Evolutionary conservation across 2,797 vertebrate genomes (phyloP).

Genomic region (Manis javanica): DNA sequence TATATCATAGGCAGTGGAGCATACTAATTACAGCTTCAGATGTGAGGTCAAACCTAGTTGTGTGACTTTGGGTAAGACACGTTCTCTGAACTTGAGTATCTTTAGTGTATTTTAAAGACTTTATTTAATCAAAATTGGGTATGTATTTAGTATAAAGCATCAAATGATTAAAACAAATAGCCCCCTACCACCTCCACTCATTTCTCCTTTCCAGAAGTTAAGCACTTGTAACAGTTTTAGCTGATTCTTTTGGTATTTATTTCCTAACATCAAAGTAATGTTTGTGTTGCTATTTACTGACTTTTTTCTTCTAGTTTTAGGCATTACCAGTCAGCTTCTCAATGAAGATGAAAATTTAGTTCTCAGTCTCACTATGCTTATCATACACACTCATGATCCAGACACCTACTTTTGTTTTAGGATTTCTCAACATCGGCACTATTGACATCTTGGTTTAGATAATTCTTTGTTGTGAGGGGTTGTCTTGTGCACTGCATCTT

Average conservation of each 20-base stretch:
- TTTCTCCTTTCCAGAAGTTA: background rate
- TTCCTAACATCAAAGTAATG: background rate
- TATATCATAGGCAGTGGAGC: background rate
- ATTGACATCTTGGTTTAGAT: background rate
- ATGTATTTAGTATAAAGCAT: constrained; percentile 15
- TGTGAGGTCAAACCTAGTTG: background rate
- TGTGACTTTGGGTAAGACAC: background rate
- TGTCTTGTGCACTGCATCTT: background rate
- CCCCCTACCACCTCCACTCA: background rate
- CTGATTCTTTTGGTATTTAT: background rate
- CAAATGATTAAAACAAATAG: background rate
- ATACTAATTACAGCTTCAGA: background rate
- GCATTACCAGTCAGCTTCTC: background rate
- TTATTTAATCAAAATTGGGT: background rate
- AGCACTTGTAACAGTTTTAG: background rate
- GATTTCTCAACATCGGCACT: background rate
- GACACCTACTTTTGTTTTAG: background rate
- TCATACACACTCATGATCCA: background rate
- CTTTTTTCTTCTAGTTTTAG: background rate
- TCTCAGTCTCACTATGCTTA: background rate
- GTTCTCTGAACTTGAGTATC: background rate
- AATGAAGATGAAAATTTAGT: background rate
- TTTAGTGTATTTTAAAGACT: background rate
- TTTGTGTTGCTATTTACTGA: background rate
- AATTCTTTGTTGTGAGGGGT: background rate